Evolutionary conservation across 2,797 vertebrate species (phyloP).

Genomic region (Gallinago solitaria): DNA sequence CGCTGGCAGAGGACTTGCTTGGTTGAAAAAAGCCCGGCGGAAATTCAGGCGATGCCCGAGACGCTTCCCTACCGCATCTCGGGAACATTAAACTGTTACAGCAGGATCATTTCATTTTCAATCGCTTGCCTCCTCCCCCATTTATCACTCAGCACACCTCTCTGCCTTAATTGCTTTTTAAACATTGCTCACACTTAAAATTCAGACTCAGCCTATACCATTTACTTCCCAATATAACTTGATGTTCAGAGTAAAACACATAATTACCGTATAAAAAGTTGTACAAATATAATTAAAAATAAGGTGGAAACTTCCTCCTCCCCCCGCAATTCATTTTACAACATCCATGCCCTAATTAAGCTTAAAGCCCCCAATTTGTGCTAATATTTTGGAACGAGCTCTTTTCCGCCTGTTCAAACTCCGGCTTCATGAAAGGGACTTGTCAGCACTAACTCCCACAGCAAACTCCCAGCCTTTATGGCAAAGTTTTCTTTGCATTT

Average conservation of each 20-base stretch:
- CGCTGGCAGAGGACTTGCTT: not conserved
- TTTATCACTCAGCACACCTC: slow-evolving; percentile 27
- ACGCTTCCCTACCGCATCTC: not conserved
- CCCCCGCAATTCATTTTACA: not conserved
- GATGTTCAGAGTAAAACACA: slow-evolving; percentile 11
- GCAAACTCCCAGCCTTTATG: not conserved
- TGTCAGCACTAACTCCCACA: not conserved
- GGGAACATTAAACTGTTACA: not conserved
- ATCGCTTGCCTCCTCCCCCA: not conserved
- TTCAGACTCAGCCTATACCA: slow-evolving; percentile 23
- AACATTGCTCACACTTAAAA: slow-evolving; percentile 45
- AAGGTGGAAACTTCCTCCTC: not conserved
- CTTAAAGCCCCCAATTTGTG: not conserved
- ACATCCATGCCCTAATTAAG: not conserved
- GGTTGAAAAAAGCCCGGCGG: not conserved
- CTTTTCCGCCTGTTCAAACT: not conserved
- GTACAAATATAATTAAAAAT: slow-evolving; percentile 46
- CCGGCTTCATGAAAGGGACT: not conserved
- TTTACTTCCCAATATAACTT: slow-evolving; percentile 24
- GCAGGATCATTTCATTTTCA: not conserved
- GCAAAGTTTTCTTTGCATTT: not conserved
- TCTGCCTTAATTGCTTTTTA: slow-evolving; percentile 33
- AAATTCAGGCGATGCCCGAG: not conserved
- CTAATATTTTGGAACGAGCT: not conserved
- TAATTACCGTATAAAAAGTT: slow-evolving; percentile 32